phyloP scores from a whole-genome alignment of 2,797 vertebrate species.

The Lagodon rhomboides region DNA sequence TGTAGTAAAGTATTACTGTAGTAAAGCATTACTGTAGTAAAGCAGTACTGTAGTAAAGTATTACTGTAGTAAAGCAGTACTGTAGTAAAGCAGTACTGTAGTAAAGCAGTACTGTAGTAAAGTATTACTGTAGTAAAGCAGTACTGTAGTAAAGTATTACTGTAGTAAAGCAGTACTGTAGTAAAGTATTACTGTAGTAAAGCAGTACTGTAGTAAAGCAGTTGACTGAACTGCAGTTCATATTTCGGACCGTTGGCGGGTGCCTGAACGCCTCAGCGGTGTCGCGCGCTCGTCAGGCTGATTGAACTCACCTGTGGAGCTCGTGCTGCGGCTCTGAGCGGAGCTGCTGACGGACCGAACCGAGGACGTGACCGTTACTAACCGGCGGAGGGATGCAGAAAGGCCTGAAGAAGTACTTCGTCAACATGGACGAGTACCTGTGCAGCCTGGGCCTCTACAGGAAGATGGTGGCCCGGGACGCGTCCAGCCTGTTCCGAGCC shows the following conservation, averaged over 20 bases:
- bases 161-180: too few relatives aligned
- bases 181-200: too few relatives aligned
- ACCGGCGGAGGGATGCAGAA: constrained; percentile 89
- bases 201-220: too few relatives aligned
- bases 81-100: too few relatives aligned
- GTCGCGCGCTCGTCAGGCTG: constrained; percentile 40
- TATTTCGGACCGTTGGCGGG: background rate
- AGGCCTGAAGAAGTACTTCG: constrained; percentile 92
- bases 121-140: too few relatives aligned
- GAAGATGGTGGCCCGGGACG: constrained; percentile 95
- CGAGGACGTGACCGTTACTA: background rate
- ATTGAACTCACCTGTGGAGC: constrained; percentile 59
- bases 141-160: too few relatives aligned
- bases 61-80: too few relatives aligned
- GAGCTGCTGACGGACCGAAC: background rate
- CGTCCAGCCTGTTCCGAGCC: constrained; percentile 94
- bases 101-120: too few relatives aligned
- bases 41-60: too few relatives aligned
- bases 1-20: too few relatives aligned
- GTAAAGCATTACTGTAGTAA: too few relatives aligned
- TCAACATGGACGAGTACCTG: constrained; percentile 97
- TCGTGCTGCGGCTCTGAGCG: background rate
- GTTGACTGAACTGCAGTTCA: too few relatives aligned
- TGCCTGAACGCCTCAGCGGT: constrained; percentile 34
- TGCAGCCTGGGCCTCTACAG: constrained; percentile 92